Evolutionary conservation across 1,140 invertebrate genomes (phyloP).

Genomic region (Nautilus pompilius): DNA sequence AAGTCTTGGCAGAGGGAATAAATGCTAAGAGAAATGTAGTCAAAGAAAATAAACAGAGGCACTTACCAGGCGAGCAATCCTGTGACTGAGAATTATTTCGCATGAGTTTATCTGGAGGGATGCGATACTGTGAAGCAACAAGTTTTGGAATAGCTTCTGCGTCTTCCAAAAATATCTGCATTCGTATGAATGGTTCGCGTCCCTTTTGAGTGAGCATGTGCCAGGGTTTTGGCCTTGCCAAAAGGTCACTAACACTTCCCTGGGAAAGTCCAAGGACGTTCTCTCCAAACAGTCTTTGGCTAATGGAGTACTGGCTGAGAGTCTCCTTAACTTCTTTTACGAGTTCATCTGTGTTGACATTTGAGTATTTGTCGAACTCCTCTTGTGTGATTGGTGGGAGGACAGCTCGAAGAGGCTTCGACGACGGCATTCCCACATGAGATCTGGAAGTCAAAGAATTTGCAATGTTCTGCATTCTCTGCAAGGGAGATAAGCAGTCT

Average conservation of each 20-base stretch:
- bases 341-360: constrained; percentile 97
- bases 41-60: background rate
- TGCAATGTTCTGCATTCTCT: constrained; percentile 96
- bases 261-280: constrained; percentile 90
- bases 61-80: constrained; percentile 11
- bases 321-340: constrained; percentile 95
- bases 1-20: too few relatives aligned
- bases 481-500: constrained; percentile 71
- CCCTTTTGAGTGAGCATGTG: constrained; percentile 99
- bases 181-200: constrained; percentile 94
- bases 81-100: constrained; percentile 58
- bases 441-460: constrained; percentile 84
- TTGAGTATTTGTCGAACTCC: constrained; percentile 97
- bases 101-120: constrained; percentile 74
- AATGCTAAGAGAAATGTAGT: too few relatives aligned
- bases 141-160: constrained; percentile 95
- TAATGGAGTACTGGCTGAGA: constrained; percentile 96
- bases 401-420: constrained; percentile 88
- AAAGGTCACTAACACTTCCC: constrained; percentile 88
- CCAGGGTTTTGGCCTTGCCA: constrained; percentile 98
- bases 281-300: constrained; percentile 96
- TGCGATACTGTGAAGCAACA: constrained; percentile 96
- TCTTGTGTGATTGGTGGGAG: constrained; percentile 97
- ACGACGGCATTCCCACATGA: constrained; percentile 59
- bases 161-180: constrained; percentile 96